These are phyloP conservation scores for Carassius gibelio DNA, from an alignment of 2,113 vertebrate species.

Conservation along the genomic window DNA sequence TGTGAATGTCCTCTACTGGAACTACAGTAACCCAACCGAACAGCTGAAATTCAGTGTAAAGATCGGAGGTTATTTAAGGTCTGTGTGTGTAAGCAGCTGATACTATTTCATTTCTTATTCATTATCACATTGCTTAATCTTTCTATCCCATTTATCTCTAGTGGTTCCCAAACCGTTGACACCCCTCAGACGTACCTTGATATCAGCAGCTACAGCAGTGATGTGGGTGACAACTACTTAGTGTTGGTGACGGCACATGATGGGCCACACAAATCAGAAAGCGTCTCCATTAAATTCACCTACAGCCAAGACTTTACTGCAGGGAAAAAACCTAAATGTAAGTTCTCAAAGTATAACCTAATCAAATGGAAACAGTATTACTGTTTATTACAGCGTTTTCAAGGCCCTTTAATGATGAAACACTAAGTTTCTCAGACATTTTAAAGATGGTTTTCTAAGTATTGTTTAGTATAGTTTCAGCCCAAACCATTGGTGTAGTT, in stretches of 20 bases:
- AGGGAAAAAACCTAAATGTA: not conserved
- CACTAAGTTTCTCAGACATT: not conserved
- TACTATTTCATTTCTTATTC: too few species aligned
- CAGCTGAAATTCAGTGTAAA: conserved; percentile 49
- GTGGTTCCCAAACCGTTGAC: fast-evolving
- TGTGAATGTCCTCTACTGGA: conserved; percentile 64
- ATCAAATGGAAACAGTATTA: not conserved
- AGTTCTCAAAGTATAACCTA: not conserved
- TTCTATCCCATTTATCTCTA: not conserved
- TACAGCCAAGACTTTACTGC: not conserved
- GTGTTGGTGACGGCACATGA: not conserved
- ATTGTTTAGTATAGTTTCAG: not conserved
- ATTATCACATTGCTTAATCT: not conserved
- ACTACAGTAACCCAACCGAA: conserved; percentile 29
- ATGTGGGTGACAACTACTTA: not conserved
- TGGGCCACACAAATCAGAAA: not conserved
- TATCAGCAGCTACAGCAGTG: conserved; percentile 11
- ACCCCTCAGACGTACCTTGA: conserved; percentile 32
- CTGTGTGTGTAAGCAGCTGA: not conserved
- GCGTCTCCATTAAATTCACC: not conserved
- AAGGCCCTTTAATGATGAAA: not conserved
- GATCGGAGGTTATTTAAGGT: fast-evolving
- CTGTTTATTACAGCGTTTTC: not conserved
- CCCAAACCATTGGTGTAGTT: not conserved
- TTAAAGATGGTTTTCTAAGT: not conserved